Evolutionary conservation across 2,113 vertebrate species (phyloP).

Genomic region (Corydoras sp.): DNA sequence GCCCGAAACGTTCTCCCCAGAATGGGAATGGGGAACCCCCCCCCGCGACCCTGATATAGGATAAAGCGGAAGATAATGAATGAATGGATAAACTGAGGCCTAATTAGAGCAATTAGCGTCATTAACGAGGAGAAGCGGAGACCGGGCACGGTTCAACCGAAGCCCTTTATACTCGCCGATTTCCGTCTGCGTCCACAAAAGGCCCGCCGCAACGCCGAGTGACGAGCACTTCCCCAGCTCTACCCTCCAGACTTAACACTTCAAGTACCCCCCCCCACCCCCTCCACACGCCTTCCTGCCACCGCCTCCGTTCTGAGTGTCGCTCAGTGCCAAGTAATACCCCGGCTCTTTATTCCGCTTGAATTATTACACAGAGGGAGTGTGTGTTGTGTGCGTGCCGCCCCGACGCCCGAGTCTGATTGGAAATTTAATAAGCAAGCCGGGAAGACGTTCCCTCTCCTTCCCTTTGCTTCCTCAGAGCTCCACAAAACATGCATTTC

Average conservation of each 20-base stretch:
- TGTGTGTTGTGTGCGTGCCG: conserved; percentile 47
- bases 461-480: conserved; percentile 20
- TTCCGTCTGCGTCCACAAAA: conserved; percentile 13
- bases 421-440: conserved; percentile 49
- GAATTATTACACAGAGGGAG: conserved; percentile 38
- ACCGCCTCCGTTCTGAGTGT: conserved; percentile 13
- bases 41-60: too few relatives aligned
- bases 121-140: conserved; percentile 28
- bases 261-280: neutral
- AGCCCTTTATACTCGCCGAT: conserved; percentile 11
- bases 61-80: too few relatives aligned
- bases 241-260: conserved; percentile 26
- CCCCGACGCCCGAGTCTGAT: conserved; percentile 35
- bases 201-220: conserved; percentile 11
- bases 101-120: conserved; percentile 39
- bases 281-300: conserved; percentile 1
- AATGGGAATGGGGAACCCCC: too few relatives aligned
- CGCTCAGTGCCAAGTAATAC: conserved; percentile 41
- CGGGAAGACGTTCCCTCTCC: conserved; percentile 22
- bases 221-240: conserved; percentile 17
- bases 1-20: too few relatives aligned
- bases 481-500: conserved; percentile 33
- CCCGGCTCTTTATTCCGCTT: conserved; percentile 22
- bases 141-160: conserved; percentile 28
- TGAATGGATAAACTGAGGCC: neutral